These are phyloP conservation scores for Mustelus asterias DNA, from an alignment of 2,113 vertebrate species.

Conservation along the genomic window DNA sequence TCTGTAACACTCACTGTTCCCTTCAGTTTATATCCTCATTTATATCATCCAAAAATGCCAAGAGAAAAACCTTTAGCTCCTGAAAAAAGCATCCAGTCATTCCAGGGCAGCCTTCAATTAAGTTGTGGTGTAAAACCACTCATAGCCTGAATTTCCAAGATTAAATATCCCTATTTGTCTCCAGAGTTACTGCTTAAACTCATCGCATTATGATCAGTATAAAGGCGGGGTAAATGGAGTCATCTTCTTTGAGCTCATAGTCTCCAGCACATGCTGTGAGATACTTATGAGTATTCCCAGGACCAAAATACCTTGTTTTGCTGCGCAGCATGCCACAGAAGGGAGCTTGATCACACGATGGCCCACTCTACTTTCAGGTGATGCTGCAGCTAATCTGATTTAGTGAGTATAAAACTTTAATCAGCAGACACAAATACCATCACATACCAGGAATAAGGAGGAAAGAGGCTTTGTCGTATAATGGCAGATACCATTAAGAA, in stretches of 20 bases:
- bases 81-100: constrained; percentile 16
- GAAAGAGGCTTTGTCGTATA: constrained; percentile 44
- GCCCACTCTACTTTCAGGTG: constrained; percentile 46
- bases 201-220: constrained; percentile 44
- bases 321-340: constrained; percentile 42
- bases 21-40: constrained; percentile 15
- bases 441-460: constrained; percentile 48
- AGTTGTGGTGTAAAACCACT: constrained; percentile 24
- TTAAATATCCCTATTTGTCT: constrained; percentile 48
- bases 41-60: constrained; percentile 25
- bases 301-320: constrained; percentile 55
- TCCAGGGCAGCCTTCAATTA: neutral
- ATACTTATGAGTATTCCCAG: constrained; percentile 50
- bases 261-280: constrained; percentile 50
- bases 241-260: constrained; percentile 53
- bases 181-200: constrained; percentile 47
- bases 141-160: constrained; percentile 44
- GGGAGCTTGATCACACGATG: constrained; percentile 46
- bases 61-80: neutral
- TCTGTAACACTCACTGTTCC: neutral
- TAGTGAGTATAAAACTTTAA: constrained; percentile 47
- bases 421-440: constrained; percentile 45
- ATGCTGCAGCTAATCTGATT: constrained; percentile 49
- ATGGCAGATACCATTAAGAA: constrained; percentile 43
- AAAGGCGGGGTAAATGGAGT: constrained; percentile 55